Evolutionary conservation across 2,797 vertebrate genomes (phyloP).

Genomic region (Pantherophis alleghaniensis): DNA sequence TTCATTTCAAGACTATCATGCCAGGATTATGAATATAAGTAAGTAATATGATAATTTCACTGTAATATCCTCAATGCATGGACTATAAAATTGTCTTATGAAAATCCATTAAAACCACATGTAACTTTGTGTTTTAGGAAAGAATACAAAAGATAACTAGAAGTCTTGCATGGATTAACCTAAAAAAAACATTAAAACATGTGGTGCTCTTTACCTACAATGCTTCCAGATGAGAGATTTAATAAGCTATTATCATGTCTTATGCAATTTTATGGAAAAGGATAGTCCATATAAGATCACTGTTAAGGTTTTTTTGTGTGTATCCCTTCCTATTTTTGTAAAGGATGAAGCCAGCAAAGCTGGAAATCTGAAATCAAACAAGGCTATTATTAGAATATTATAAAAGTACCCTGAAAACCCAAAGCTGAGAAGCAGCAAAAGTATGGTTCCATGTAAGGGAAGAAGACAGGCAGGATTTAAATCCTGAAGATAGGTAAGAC

Average conservation of each 20-base stretch:
- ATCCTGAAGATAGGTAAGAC: not conserved
- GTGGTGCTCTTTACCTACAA: not conserved
- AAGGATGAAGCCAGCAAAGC: not conserved
- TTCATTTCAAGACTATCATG: not conserved
- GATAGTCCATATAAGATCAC: not conserved
- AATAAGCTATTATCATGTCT: not conserved
- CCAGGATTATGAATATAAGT: not conserved
- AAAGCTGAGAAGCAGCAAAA: not conserved
- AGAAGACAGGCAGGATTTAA: not conserved
- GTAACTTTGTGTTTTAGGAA: not conserved
- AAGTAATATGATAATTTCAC: not conserved
- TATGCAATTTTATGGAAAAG: not conserved
- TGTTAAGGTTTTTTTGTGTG: not conserved
- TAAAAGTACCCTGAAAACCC: not conserved
- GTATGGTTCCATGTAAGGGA: not conserved
- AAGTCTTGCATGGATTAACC: not conserved
- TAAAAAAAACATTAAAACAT: not conserved
- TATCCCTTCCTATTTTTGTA: not conserved
- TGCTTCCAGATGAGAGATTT: not conserved
- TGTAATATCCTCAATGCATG: not conserved
- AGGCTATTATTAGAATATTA: not conserved
- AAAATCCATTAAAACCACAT: not conserved
- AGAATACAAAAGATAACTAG: not conserved
- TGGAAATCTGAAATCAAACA: not conserved
- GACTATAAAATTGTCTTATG: not conserved